These are phyloP conservation scores for Paradisaea rubra DNA, from an alignment of 2,113 vertebrate genomes.

Conservation along the genomic window DNA sequence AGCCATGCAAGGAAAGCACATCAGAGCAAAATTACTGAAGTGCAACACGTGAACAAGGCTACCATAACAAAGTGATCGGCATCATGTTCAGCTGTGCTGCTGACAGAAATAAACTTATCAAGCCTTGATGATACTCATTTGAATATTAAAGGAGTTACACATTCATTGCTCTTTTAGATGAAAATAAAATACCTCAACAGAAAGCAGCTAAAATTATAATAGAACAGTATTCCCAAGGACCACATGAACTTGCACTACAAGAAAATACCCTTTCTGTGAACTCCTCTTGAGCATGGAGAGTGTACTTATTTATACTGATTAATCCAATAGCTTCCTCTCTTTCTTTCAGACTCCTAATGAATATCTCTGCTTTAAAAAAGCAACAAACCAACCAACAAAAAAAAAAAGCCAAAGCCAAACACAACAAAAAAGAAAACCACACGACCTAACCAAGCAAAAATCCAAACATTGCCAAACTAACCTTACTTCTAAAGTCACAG, in stretches of 20 bases:
- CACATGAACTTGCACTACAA: background rate
- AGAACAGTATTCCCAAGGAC: background rate
- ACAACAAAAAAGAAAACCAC: background rate
- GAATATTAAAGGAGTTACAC: background rate
- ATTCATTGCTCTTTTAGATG: background rate
- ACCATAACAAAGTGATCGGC: background rate
- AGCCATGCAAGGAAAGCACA: background rate
- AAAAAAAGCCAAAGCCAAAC: no score
- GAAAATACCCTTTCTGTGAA: background rate
- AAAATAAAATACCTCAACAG: background rate
- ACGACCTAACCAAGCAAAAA: background rate
- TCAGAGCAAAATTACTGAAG: background rate
- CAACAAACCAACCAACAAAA: background rate
- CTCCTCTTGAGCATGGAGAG: background rate
- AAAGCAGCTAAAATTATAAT: background rate
- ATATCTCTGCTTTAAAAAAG: background rate
- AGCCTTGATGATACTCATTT: background rate
- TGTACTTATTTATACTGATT: background rate
- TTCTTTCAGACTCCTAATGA: background rate
- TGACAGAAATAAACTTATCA: conserved; percentile 16
- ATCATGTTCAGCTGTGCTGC: background rate
- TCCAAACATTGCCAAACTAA: background rate
- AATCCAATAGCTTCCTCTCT: background rate
- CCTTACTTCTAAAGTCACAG: background rate
- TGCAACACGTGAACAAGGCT: background rate